Conservation (phyloP, 1,140 invertebrate genomes). For the Philotrypesis tridentata region DNA sequence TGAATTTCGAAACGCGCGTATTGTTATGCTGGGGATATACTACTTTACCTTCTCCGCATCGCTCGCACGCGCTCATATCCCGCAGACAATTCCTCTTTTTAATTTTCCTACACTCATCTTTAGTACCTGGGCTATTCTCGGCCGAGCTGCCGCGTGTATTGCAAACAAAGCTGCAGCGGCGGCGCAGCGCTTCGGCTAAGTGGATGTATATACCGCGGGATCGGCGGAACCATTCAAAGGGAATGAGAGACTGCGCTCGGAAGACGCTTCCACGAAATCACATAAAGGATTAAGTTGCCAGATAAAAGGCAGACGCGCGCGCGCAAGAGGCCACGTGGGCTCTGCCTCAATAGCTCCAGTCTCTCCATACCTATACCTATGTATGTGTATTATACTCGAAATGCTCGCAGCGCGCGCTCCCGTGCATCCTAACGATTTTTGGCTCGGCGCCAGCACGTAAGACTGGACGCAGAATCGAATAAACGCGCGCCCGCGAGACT, state of each 20-base stretch:
- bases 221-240: not conserved
- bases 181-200: not conserved
- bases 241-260: not conserved
- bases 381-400: not conserved
- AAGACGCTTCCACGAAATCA: not conserved
- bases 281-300: conserved; percentile 11
- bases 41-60: no score
- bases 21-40: no score
- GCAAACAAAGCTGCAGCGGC: not conserved
- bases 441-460: not conserved
- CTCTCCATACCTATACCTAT: not conserved
- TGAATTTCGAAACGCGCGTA: no score
- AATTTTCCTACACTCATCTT: no score
- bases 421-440: not conserved
- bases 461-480: not conserved
- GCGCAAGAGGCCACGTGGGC: not conserved
- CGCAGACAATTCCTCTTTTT: no score
- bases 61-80: no score
- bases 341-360: not conserved
- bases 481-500: not conserved
- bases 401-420: no score
- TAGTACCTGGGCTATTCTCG: no score
- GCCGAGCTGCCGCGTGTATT: not conserved
- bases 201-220: not conserved
- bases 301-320: conserved; percentile 11